phyloP scores from a whole-genome alignment of 2,797 vertebrate species.

The Caiman crocodilus region DNA sequence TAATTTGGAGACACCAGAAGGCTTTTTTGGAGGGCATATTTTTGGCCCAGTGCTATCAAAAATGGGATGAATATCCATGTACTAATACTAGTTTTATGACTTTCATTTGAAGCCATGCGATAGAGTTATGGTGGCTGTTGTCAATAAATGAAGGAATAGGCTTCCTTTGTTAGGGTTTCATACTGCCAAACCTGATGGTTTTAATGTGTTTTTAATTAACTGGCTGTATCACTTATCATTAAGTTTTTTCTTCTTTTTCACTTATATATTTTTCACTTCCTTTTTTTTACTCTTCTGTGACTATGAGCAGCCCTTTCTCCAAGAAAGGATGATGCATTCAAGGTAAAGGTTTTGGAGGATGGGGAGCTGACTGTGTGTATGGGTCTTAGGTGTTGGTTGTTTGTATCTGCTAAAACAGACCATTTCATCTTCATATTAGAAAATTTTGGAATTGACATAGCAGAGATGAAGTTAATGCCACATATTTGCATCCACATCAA shows the following conservation, averaged over 20 bases:
- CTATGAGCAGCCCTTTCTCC: neutral
- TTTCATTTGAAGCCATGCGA: neutral
- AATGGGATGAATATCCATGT: neutral
- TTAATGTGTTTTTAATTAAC: neutral
- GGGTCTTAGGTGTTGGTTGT: neutral
- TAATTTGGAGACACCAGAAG: neutral
- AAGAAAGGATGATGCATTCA: neutral
- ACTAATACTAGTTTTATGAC: neutral
- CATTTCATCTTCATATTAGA: neutral
- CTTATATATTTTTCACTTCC: too few relatives aligned
- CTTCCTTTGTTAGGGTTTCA: neutral
- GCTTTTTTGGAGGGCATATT: neutral
- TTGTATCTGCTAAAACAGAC: neutral
- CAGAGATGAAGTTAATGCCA: neutral
- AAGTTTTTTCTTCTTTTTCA: neutral
- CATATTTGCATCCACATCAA: neutral
- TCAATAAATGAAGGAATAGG: neutral
- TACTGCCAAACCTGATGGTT: neutral
- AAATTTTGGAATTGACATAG: too few relatives aligned
- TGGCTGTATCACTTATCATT: neutral
- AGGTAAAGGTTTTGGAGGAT: neutral
- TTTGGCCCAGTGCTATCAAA: neutral
- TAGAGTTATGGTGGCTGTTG: neutral
- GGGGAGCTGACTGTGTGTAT: neutral
- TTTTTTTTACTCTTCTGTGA: neutral